These are phyloP conservation scores for Dinothrombium tinctorium DNA, from an alignment of 1,140 invertebrate genomes.

Conservation along the genomic window DNA sequence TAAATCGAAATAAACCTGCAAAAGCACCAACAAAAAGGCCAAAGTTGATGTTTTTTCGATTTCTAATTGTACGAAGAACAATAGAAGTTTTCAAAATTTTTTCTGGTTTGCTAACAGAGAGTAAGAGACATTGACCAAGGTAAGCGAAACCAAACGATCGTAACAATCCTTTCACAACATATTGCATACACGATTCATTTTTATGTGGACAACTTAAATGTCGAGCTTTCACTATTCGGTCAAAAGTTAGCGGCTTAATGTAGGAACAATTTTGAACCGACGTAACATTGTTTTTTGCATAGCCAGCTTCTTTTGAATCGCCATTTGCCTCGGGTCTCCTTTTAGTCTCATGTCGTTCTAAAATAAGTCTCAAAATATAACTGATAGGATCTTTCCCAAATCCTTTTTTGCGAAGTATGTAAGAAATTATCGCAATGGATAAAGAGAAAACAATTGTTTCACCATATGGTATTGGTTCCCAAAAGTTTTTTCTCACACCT, in stretches of 20 bases:
- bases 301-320: no score
- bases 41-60: not conserved
- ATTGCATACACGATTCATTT: not conserved
- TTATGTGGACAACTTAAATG: not conserved
- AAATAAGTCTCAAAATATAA: constrained; percentile 5
- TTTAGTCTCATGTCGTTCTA: constrained; percentile 8
- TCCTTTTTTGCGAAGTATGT: constrained; percentile 2
- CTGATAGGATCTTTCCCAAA: constrained; percentile 7
- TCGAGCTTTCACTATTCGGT: not conserved
- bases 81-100: no score
- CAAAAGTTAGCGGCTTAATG: no score
- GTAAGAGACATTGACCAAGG: not conserved
- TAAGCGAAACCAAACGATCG: not conserved
- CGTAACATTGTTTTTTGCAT: not conserved
- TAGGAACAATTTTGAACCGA: not conserved
- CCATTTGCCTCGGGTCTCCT: no score
- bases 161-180: not conserved
- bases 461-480: not conserved
- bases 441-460: constrained; percentile 7
- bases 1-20: constrained; percentile 7
- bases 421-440: constrained; percentile 4
- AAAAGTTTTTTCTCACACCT: no score
- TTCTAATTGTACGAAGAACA: not conserved
- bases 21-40: constrained; percentile 1
- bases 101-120: not conserved